Conservation (phyloP, 2,113 vertebrate genomes). For the Nansenia antarctica region DNA sequence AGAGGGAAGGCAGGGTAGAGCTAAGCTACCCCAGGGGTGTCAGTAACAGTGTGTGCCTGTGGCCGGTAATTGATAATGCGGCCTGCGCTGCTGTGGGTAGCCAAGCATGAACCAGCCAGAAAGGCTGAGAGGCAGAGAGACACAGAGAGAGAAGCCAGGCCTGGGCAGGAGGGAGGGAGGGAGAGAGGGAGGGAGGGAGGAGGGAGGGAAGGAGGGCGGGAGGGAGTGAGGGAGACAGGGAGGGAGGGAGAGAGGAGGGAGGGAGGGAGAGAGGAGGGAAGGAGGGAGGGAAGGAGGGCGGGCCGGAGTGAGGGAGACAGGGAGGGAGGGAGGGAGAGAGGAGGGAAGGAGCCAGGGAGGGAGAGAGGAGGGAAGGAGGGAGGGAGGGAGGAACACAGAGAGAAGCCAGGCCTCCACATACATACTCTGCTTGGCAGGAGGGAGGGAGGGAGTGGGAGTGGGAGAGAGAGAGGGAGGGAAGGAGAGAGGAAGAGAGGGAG, state of each 20-base stretch:
- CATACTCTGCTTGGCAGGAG: too few species aligned
- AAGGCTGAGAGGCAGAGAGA: constrained; percentile 63
- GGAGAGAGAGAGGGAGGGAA: not conserved
- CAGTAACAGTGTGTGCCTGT: constrained; percentile 66
- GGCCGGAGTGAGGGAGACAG: too few species aligned
- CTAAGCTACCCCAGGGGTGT: constrained; percentile 63
- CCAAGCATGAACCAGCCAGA: constrained; percentile 67
- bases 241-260: not conserved
- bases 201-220: too few species aligned
- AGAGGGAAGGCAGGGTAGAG: constrained; percentile 31
- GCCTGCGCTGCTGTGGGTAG: constrained; percentile 61
- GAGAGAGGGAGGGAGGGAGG: too few species aligned
- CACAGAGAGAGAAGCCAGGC: constrained; percentile 10
- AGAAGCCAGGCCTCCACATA: too few species aligned
- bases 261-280: too few species aligned
- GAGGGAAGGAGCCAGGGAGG: not conserved
- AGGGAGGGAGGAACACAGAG: not conserved
- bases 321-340: too few species aligned
- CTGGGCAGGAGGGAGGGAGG: too few species aligned
- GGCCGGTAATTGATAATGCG: constrained; percentile 74
- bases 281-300: too few species aligned
- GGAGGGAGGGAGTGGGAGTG: not conserved
- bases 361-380: not conserved
- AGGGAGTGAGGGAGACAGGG: too few species aligned
- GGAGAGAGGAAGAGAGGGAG: not conserved